Evolutionary conservation across 2,888 invertebrate genomes (phyloP).

Genomic region (Tromatobia lineatoria): DNA sequence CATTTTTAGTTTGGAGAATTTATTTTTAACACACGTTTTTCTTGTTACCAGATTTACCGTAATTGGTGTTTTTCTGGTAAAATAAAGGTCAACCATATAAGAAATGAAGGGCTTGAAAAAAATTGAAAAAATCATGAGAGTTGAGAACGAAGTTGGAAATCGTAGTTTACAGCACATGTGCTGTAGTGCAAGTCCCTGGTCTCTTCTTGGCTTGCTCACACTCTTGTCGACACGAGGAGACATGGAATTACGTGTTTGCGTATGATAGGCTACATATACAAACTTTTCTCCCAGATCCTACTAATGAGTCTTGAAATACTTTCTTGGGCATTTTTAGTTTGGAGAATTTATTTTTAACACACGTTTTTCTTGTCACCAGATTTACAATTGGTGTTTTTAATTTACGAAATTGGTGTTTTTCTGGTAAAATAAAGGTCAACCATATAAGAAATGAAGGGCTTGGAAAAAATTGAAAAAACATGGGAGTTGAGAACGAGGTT

Average conservation of each 20-base stretch:
- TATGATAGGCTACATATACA: not conserved
- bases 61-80: not conserved
- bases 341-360: not conserved
- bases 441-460: too few relatives aligned
- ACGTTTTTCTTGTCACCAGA: not conserved
- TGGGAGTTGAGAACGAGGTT: too few relatives aligned
- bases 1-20: not conserved
- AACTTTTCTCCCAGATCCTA: not conserved
- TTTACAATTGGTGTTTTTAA: too few relatives aligned
- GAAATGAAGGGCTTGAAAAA: too few relatives aligned
- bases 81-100: not conserved
- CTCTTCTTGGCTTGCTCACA: not conserved
- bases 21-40: not conserved
- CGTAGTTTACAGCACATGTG: not conserved
- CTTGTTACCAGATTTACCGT: too few relatives aligned
- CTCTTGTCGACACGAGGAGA: not conserved
- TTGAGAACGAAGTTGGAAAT: too few relatives aligned
- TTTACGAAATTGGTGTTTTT: not conserved
- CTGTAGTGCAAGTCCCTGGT: not conserved
- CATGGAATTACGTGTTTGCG: slow-evolving; percentile 3
- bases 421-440: not conserved
- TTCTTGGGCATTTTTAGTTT: not conserved
- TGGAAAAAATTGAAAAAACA: too few relatives aligned
- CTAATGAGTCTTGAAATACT: not conserved
- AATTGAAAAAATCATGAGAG: too few relatives aligned